phyloP scores from a whole-genome alignment of 2,797 vertebrate species.

The Arnoldichthys spilopterus region DNA sequence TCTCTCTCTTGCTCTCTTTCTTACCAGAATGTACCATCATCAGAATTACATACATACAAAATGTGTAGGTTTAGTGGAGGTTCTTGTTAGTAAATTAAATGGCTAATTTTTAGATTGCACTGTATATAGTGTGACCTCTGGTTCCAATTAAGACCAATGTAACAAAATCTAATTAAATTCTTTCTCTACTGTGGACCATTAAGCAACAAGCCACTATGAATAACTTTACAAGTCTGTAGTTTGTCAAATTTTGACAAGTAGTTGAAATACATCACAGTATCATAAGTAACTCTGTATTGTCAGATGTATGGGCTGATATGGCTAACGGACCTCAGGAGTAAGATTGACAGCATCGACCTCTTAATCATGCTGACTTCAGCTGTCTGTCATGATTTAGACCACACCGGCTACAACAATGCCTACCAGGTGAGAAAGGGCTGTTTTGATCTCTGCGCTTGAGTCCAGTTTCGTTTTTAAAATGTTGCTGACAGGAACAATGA shows the following conservation, averaged over 20 bases:
- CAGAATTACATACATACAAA: too few species aligned
- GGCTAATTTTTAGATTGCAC: too few species aligned
- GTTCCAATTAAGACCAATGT: neutral
- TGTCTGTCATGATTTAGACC: constrained; percentile 83
- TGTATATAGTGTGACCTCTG: too few species aligned
- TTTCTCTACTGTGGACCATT: neutral
- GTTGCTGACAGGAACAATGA: too few species aligned
- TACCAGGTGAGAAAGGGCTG: constrained; percentile 72
- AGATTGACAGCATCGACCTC: constrained; percentile 77
- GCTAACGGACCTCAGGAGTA: constrained; percentile 79
- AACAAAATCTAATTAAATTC: neutral
- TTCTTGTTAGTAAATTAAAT: too few species aligned
- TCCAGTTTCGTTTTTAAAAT: too few species aligned
- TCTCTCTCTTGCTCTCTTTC: too few species aligned
- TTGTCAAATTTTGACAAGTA: neutral
- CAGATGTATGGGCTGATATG: constrained; percentile 86
- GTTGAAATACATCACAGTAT: too few species aligned
- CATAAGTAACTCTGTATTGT: constrained; percentile 6
- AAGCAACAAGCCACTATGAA: neutral
- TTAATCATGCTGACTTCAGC: constrained; percentile 82
- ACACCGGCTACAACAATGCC: constrained; percentile 84
- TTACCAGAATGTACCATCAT: too few species aligned
- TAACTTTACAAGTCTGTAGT: neutral
- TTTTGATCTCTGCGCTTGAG: neutral
- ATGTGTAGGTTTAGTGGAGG: too few species aligned